Conservation (phyloP, 2,797 vertebrate genomes). For the Pteronotus mesoamericanus region DNA sequence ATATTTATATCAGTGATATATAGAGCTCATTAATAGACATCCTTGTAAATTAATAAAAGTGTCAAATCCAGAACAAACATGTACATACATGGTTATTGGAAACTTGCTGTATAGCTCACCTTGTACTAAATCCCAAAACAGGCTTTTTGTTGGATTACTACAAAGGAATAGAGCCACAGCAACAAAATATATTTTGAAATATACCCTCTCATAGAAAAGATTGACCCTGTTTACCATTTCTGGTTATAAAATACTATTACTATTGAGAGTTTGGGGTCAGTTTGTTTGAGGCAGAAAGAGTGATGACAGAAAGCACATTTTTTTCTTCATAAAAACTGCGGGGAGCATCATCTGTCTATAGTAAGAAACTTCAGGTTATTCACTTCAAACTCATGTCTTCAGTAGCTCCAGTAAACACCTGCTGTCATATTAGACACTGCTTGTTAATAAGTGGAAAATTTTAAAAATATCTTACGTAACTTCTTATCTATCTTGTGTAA, state of each 20-base stretch:
- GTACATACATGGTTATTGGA: background rate
- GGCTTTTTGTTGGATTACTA: background rate
- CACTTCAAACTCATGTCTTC: constrained; percentile 21
- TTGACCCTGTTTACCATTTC: constrained; percentile 35
- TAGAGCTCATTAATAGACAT: background rate
- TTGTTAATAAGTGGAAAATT: constrained; percentile 76
- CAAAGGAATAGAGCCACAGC: background rate
- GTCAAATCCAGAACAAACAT: background rate
- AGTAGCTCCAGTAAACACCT: constrained; percentile 31
- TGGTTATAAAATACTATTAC: constrained; percentile 20
- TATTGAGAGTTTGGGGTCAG: background rate
- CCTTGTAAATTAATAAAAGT: background rate
- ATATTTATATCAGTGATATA: background rate
- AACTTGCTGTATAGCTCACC: background rate
- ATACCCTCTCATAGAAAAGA: background rate
- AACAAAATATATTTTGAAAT: background rate
- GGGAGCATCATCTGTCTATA: constrained; percentile 10
- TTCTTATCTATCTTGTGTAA: constrained; percentile 79
- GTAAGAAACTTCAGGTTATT: constrained; percentile 43
- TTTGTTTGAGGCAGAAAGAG: constrained; percentile 15
- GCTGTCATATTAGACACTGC: constrained; percentile 56
- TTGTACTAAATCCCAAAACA: background rate
- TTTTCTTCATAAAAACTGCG: background rate
- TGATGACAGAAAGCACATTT: background rate
- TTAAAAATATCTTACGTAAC: constrained; percentile 76